A percentile compares a stretch with the other conserved stretches of the same genome.
Conservation (phyloP, 1,140 invertebrate genomes). For the Lucilia cuprina region DNA sequence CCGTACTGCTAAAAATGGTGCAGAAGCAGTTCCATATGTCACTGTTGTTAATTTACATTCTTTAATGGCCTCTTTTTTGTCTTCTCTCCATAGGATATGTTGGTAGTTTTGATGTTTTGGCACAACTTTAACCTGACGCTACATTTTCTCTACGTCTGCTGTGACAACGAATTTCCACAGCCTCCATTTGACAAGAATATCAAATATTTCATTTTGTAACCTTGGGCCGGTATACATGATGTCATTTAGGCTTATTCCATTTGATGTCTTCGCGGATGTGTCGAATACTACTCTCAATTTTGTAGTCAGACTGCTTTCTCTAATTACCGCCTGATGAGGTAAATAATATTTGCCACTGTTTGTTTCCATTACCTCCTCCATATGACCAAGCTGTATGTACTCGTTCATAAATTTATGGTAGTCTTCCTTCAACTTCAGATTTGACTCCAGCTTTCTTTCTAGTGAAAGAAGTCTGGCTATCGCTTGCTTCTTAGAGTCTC, state of each 20-base stretch:
- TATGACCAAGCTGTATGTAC: constrained; percentile 48
- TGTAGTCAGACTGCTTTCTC: constrained; percentile 41
- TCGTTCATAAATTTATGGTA: constrained; percentile 48
- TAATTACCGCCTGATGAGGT: constrained; percentile 51
- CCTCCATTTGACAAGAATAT: constrained; percentile 55
- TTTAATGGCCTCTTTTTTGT: constrained; percentile 43
- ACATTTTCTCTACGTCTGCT: constrained; percentile 56
- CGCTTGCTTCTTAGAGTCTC: background rate
- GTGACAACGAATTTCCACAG: constrained; percentile 45
- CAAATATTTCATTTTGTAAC: constrained; percentile 55
- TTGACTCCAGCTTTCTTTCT: background rate
- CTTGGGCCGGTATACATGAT: constrained; percentile 47
- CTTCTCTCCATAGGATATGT: constrained; percentile 57
- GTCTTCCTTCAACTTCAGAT: background rate
- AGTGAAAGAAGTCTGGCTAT: background rate
- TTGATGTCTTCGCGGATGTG: too few species aligned
- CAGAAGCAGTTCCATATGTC: constrained; percentile 51
- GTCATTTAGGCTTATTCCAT: constrained; percentile 38
- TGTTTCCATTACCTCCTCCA: constrained; percentile 35
- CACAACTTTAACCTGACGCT: constrained; percentile 46
- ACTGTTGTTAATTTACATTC: constrained; percentile 53
- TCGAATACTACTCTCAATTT: background rate
- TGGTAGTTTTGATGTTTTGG: constrained; percentile 48
- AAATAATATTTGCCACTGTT: constrained; percentile 42
- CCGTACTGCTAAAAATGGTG: constrained; percentile 48